These are phyloP conservation scores for Promerops cafer DNA, from an alignment of 2,113 vertebrate genomes.

Conservation along the genomic window DNA sequence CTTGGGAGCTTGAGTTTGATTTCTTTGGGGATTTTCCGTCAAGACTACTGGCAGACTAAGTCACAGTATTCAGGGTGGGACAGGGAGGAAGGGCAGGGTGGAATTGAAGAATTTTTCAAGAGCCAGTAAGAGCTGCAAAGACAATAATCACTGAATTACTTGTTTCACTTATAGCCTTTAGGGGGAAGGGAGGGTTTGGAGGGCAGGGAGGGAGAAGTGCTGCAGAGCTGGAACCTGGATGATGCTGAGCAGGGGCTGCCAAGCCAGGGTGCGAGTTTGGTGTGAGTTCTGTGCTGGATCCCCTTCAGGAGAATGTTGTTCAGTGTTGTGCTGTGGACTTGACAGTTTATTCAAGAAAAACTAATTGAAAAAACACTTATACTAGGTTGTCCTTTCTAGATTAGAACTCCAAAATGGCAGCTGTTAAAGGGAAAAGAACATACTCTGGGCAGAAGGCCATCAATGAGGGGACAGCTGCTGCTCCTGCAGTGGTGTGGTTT, in stretches of 20 bases:
- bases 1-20: not conserved
- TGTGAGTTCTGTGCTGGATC: not conserved
- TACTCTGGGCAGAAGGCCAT: not conserved
- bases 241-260: not conserved
- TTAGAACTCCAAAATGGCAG: not conserved
- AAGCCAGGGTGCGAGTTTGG: accelerated
- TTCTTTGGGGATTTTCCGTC: not conserved
- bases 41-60: not conserved
- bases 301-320: not conserved
- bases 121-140: not conserved
- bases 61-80: not conserved
- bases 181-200: not conserved
- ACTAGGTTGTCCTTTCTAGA: not conserved
- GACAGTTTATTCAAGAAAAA: not conserved
- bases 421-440: not conserved
- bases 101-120: not conserved
- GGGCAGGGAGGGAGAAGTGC: not conserved
- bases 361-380: not conserved
- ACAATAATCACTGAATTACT: not conserved
- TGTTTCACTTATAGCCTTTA: not conserved
- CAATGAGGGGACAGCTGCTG: not conserved
- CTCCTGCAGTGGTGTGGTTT: not conserved
- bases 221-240: not conserved
- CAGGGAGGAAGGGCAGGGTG: accelerated
- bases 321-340: not conserved